Evolutionary conservation across 2,888 invertebrate genomes (phyloP).

Genomic region (Creontiades dilutus): DNA sequence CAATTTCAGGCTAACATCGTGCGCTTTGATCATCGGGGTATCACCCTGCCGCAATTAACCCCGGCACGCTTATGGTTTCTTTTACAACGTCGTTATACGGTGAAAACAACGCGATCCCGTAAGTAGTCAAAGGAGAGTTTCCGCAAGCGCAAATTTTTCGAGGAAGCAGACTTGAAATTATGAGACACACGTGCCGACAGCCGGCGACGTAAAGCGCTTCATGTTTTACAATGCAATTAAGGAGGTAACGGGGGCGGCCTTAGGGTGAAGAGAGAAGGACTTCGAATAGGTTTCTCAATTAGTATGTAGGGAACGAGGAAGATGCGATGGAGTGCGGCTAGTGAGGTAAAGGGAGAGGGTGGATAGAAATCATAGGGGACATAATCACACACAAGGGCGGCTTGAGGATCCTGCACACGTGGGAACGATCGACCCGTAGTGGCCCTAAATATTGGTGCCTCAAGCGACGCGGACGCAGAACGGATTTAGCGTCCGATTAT

Average conservation of each 20-base stretch:
- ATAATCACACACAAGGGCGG: neutral
- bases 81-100: neutral
- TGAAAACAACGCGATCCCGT: conserved; percentile 1
- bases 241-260: neutral
- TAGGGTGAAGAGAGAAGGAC: neutral
- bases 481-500: no score
- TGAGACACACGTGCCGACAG: conserved; percentile 26
- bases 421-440: no score
- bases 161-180: conserved; percentile 16
- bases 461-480: no score
- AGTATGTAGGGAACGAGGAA: neutral
- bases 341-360: neutral
- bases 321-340: conserved; percentile 6
- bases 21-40: no score
- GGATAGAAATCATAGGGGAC: conserved; percentile 5
- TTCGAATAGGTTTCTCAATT: neutral
- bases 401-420: neutral
- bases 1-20: no score
- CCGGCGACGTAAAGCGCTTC: neutral
- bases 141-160: neutral
- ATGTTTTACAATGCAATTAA: conserved; percentile 21
- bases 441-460: no score
- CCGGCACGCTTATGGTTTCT: no score
- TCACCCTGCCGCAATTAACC: no score
- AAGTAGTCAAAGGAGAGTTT: neutral